Evolutionary conservation across 1,140 invertebrate genomes (phyloP), one percentile per base, ranked within the genome.

Genomic region (Plectus sambesii): DNA sequence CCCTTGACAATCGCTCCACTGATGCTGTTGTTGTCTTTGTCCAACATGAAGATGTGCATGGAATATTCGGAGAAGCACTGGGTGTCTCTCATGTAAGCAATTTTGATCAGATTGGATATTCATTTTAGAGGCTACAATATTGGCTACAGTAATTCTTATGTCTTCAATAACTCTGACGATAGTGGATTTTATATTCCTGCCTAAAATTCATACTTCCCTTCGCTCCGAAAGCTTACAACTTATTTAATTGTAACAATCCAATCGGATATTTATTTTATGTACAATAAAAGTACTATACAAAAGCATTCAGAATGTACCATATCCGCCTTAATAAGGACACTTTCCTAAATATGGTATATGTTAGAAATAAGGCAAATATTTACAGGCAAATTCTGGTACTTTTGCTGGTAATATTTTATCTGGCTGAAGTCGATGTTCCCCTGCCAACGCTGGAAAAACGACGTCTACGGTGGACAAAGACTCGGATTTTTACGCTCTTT

Each of bases 1-100:
- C 58, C 58, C 3, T 39, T 60, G 8, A 58, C 56, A n/a, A 61
- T 60, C n/a, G 30, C 42, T 8, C 59, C 58, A 2, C 38, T 60
- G 36, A 65, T 73, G 37, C 60, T 63, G 6, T 55, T 73, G 6
- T 59, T 73, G 3, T 70, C 69, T 20, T 55, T 73, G 1, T 45
- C 68, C 19, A 47, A 70, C 24, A 53, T 67, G 22, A 57, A 62
- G 5, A 60, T 61, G 12, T 66, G 69, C 0, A 30, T 69, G n/a
- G 40, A 53, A 5, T 69, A 68, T 47, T 63, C 63, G 33, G 42
- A 63, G 47, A 24, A 36, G 8, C 58, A 60, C 45, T 60, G 59
- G 58, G 58, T 60, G 25, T 56, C 53, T 1, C 45, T 58, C 5
- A 43, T 70, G 65, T 71, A 61, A 58, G 69, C n/a, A n/a, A n/a